A percentile compares a stretch with the other conserved stretches of the same genome.
phyloP scores from a whole-genome alignment of 2,888 invertebrate species.

The Lumbricus terrestris region DNA sequence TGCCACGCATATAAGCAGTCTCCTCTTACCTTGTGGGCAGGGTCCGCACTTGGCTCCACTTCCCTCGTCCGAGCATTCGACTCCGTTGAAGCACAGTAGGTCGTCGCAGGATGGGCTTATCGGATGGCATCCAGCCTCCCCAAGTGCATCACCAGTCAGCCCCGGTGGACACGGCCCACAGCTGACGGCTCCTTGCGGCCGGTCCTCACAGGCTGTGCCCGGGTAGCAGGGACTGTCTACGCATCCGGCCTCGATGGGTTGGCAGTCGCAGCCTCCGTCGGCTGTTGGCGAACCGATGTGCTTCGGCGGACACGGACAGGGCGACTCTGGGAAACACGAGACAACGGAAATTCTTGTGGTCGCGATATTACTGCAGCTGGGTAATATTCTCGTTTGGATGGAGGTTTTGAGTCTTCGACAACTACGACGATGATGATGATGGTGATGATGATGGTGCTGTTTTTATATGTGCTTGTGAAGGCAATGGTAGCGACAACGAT shows the following conservation, averaged over 20 bases:
- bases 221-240: conserved; percentile 37
- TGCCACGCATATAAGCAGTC: neutral
- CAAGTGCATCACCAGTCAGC: conserved; percentile 30
- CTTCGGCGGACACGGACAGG: no score
- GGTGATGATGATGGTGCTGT: no score
- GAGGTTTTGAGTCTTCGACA: no score
- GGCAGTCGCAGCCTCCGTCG: neutral
- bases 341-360: no score
- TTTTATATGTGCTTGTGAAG: neutral
- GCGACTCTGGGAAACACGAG: no score
- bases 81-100: conserved; percentile 69
- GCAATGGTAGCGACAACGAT: neutral
- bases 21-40: conserved; percentile 34
- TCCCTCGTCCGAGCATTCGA: conserved; percentile 47
- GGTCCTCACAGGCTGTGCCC: conserved; percentile 33
- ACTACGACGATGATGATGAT: no score
- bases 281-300: neutral
- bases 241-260: conserved; percentile 22
- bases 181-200: conserved; percentile 66
- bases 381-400: no score
- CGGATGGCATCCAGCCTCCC: conserved; percentile 21
- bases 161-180: conserved; percentile 65
- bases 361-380: no score
- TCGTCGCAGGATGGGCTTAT: neutral
- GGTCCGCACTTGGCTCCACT: conserved; percentile 35